Evolutionary conservation across 2,113 vertebrate species (phyloP).

Genomic region (Lepus timidus): DNA sequence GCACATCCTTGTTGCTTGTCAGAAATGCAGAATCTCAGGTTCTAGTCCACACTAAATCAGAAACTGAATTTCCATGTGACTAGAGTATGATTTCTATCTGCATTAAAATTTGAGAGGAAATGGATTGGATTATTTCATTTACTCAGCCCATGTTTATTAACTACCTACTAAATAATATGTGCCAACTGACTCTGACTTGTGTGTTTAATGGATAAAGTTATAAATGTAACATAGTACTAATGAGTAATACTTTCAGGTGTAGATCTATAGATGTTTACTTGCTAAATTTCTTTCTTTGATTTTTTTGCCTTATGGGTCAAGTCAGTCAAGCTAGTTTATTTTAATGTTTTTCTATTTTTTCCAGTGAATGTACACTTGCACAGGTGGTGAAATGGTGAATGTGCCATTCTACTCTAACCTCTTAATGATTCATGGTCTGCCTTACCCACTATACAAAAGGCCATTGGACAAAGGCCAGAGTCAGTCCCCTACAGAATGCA

Average conservation of each 20-base stretch:
- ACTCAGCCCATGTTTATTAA: neutral
- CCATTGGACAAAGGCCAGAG: neutral
- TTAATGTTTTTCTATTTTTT: no score
- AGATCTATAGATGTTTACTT: no score
- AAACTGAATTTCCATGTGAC: neutral
- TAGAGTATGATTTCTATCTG: neutral
- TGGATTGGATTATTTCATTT: neutral
- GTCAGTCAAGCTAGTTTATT: neutral
- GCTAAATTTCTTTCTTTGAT: no score
- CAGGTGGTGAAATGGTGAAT: slow-evolving; percentile 1
- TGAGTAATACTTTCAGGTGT: no score
- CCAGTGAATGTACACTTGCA: neutral
- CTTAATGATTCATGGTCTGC: neutral
- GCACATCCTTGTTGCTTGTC: neutral
- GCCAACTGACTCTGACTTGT: neutral
- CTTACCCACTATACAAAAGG: neutral
- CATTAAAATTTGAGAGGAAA: neutral
- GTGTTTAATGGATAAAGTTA: neutral
- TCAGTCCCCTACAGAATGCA: neutral
- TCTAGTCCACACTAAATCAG: neutral
- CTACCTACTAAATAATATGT: neutral
- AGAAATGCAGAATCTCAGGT: neutral
- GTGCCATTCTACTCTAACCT: neutral
- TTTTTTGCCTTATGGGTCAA: no score
- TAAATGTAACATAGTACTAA: no score